Evolutionary conservation across 2,797 vertebrate species (phyloP), one percentile per base, ranked within the genome.

Genomic region (Rhinophrynus dorsalis): DNA sequence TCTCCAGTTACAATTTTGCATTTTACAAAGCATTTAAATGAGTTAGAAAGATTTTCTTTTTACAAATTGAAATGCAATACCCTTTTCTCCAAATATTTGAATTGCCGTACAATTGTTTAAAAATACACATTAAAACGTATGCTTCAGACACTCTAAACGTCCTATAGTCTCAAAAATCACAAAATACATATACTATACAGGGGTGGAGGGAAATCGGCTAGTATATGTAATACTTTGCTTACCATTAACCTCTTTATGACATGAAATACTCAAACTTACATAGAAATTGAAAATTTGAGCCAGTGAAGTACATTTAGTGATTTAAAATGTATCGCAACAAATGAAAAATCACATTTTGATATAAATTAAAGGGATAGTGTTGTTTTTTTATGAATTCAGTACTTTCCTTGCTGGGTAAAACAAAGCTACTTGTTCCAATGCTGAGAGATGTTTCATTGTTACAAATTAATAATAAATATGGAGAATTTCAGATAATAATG

Each of bases 161-260:
- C 94, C 94, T 98, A 98, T 96, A 97, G 95, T 97, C 92, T 97
- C 94, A 95, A 96, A 73, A 97, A 98, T 95, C 87, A 95, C 90
- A 95, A 98, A 99, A 97, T 98, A 99, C 97, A 96, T 96, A 95
- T 94, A 95, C 88, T 95, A 92, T 95, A 98, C 94, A 98, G 93
- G 95, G 93, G 84, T 89, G 89, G 84, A 86, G 85, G 79, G 44
- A 60, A 90, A 87, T 89, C 6, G 40, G 10, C 85, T 89, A 87
- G 87, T 90, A 90, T 89, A 90, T n/a, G 10, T 86, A 89, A 90
- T 89, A 90, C 87, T 89, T 90, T 87, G 86, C 85, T 89, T 86
- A 90, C 86, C 88, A 86, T 88, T 85, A 89, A 90, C 87, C 89
- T 86, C 86, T 89, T 85, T 85, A 82, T 85, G 86, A 88, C 83